Evolutionary conservation across 2,797 vertebrate species (phyloP).

Genomic region (Sebastiscus albofasciatus): DNA sequence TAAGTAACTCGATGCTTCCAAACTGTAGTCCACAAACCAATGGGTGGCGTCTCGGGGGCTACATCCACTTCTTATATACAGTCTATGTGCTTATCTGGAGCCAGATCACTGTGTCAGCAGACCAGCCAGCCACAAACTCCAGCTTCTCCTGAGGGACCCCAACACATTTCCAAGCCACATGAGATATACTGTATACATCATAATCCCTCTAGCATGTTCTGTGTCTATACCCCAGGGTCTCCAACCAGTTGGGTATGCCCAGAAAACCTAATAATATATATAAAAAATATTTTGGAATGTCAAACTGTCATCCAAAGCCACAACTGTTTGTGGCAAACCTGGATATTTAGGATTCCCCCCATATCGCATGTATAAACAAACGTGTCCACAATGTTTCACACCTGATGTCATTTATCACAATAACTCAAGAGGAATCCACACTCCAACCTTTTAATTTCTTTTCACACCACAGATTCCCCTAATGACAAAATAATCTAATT

Average conservation of each 20-base stretch:
- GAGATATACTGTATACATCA: neutral
- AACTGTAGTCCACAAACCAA: too few species aligned
- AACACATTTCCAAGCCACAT: neutral
- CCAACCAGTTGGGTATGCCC: neutral
- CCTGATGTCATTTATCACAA: neutral
- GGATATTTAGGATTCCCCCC: neutral
- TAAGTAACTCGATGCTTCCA: neutral
- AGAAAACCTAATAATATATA: neutral
- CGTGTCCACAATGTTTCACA: neutral
- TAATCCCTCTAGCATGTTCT: neutral
- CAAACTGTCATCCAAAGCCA: neutral
- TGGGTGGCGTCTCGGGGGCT: too few species aligned
- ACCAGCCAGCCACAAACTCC: neutral
- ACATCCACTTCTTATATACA: too few species aligned
- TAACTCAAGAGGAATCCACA: neutral
- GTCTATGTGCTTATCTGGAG: neutral
- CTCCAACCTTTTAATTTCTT: neutral
- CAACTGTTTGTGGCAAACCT: neutral
- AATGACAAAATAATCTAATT: constrained; percentile 12
- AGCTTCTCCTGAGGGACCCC: neutral
- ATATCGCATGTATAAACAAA: neutral
- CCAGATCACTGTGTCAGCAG: neutral
- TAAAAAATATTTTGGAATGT: neutral
- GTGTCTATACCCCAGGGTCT: neutral
- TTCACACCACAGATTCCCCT: neutral